Evolutionary conservation across 2,113 vertebrate species (phyloP).

Genomic region (Catharus minimus): DNA sequence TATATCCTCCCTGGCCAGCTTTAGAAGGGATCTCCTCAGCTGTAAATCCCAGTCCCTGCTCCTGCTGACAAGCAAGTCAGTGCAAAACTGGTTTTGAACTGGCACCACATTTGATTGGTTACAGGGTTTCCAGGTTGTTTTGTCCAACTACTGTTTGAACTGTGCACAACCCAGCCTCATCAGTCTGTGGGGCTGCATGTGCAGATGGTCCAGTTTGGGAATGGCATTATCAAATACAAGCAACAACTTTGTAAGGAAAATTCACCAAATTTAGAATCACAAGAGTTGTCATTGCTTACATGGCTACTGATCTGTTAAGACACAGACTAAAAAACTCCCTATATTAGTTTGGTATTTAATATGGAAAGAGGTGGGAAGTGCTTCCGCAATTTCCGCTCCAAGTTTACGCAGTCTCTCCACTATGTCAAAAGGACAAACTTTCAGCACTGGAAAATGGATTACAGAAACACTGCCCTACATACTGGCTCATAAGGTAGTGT

Average conservation of each 20-base stretch:
- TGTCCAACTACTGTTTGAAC: neutral
- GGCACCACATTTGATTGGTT: rapidly evolving
- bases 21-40: neutral
- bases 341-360: neutral
- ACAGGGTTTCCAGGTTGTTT: neutral
- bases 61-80: neutral
- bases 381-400: neutral
- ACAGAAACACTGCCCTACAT: neutral
- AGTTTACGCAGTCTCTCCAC: neutral
- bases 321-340: neutral
- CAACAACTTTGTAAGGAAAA: neutral
- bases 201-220: neutral
- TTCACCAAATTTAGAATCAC: neutral
- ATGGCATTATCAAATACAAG: neutral
- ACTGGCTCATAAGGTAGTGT: neutral
- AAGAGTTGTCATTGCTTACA: neutral
- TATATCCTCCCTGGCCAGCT: neutral
- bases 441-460: neutral
- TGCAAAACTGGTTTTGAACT: neutral
- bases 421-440: neutral
- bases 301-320: neutral
- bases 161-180: neutral
- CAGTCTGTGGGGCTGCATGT: neutral
- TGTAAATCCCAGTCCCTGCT: rapidly evolving
- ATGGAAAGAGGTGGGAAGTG: neutral